Percentiles rank a stretch among this genome's conserved stretches.
These are phyloP conservation scores for Pogona vitticeps DNA, from an alignment of 2,113 vertebrate species.

Conservation along the genomic window DNA sequence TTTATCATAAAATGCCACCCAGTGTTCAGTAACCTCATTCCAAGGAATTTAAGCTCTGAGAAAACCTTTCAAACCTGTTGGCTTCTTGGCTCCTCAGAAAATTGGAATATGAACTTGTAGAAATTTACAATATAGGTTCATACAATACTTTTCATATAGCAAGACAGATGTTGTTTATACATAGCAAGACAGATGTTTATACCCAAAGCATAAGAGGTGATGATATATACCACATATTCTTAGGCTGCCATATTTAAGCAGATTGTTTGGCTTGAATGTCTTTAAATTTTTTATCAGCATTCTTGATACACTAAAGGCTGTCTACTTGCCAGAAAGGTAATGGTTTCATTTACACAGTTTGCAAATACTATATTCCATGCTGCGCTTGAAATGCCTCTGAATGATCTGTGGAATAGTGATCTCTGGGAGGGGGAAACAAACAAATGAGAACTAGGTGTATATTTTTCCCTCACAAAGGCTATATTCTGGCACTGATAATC, in stretches of 20 bases:
- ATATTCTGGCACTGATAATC: neutral
- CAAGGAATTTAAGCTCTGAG: too few species aligned
- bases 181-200: neutral
- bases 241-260: neutral
- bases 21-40: too few species aligned
- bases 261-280: neutral
- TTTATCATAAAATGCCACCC: too few species aligned
- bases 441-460: neutral
- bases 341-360: constrained; percentile 62
- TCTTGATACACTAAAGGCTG: too few species aligned
- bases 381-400: constrained; percentile 63
- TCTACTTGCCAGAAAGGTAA: neutral
- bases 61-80: too few species aligned
- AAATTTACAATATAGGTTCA: too few species aligned
- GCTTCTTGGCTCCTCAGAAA: too few species aligned
- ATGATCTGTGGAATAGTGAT: constrained; percentile 56
- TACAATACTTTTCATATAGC: neutral
- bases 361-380: constrained; percentile 69
- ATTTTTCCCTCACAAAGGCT: neutral
- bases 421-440: constrained; percentile 51
- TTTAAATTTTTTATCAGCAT: neutral
- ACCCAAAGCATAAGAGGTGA: neutral
- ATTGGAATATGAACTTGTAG: too few species aligned
- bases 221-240: too few species aligned
- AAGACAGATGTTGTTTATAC: too few species aligned